Evolutionary conservation across 2,113 vertebrate genomes (phyloP).

Genomic region (Amblyornis subalaris): DNA sequence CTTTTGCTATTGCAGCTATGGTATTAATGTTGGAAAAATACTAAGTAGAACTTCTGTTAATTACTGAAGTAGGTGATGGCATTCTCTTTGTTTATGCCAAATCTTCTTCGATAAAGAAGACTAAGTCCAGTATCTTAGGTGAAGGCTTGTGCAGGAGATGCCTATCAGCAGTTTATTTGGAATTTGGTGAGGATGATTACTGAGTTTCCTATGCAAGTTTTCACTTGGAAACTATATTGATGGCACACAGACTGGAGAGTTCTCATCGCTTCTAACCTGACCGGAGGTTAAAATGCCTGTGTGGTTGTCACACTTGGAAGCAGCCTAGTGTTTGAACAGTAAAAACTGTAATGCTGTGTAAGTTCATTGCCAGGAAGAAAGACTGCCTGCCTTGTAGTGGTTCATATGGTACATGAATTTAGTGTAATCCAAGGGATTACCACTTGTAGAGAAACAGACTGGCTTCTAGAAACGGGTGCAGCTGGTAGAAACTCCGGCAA

Average conservation of each 20-base stretch:
- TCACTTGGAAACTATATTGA: not conserved
- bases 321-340: not conserved
- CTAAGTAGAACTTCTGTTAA: not conserved
- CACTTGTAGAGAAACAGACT: not conserved
- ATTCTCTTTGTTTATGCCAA: not conserved
- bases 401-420: accelerated
- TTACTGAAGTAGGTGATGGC: not conserved
- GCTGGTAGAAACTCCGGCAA: not conserved
- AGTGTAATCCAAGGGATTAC: not conserved
- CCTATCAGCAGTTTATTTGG: not conserved
- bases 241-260: not conserved
- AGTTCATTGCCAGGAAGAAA: not conserved
- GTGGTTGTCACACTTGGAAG: not conserved
- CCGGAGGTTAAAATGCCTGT: not conserved
- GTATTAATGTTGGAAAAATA: not conserved
- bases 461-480: not conserved
- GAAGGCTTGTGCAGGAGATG: not conserved
- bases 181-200: not conserved
- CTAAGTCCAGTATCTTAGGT: not conserved
- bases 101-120: not conserved
- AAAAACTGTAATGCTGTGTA: not conserved
- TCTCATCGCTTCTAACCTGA: not conserved
- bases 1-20: not conserved
- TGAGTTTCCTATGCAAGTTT: not conserved
- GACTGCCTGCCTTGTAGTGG: not conserved